phyloP scores from a whole-genome alignment of 1,140 invertebrate genomes.

The Papilio machaon region DNA sequence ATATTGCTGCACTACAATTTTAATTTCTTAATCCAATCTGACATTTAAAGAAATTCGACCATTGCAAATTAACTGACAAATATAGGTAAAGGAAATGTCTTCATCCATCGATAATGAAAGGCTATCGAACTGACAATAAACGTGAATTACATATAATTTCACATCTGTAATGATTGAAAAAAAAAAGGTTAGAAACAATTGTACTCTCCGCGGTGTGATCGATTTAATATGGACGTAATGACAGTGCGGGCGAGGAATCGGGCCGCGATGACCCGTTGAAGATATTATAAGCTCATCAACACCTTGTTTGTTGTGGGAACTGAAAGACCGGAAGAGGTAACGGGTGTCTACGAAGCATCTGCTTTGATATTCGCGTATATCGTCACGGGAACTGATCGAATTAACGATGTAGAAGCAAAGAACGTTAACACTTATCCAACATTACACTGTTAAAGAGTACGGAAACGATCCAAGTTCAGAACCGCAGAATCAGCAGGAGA shows the following conservation, averaged over 20 bases:
- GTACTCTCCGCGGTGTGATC: constrained; percentile 47
- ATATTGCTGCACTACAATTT: not conserved
- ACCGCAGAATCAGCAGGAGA: too few relatives aligned
- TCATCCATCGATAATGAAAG: constrained; percentile 34
- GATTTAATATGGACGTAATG: constrained; percentile 51
- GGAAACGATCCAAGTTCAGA: too few relatives aligned
- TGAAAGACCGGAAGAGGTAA: constrained; percentile 49
- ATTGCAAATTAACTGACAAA: constrained; percentile 1
- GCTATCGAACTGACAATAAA: constrained; percentile 24
- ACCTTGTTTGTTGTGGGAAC: constrained; percentile 48
- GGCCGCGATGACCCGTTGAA: constrained; percentile 42
- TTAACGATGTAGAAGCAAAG: not conserved
- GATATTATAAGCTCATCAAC: constrained; percentile 58
- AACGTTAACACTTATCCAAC: not conserved
- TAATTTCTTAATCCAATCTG: constrained; percentile 15
- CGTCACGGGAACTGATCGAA: constrained; percentile 33
- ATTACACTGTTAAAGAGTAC: not conserved
- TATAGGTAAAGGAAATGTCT: constrained; percentile 33
- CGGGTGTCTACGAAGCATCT: constrained; percentile 46
- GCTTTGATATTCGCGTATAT: constrained; percentile 1
- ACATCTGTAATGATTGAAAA: constrained; percentile 30
- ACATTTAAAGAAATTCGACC: constrained; percentile 31
- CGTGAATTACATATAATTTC: constrained; percentile 32
- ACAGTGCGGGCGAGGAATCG: constrained; percentile 34
- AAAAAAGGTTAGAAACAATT: constrained; percentile 24